These are phyloP conservation scores for Aphaenogaster rudis DNA, from an alignment of 1,140 invertebrate species.

Conservation along the genomic window DNA sequence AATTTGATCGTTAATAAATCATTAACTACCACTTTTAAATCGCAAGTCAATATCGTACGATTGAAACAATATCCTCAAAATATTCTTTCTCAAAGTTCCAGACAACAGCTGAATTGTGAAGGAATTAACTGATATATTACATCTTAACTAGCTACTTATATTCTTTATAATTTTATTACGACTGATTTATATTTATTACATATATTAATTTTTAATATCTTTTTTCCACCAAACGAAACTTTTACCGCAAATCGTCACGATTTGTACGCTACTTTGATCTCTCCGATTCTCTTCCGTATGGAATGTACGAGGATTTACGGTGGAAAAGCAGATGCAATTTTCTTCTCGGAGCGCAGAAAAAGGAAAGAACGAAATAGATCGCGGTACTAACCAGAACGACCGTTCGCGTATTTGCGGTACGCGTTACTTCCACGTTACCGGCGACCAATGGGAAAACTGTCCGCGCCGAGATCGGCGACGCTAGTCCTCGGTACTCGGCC, in stretches of 20 bases:
- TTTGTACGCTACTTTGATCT: neutral
- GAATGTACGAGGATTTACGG: neutral
- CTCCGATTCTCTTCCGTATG: neutral
- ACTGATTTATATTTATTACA: neutral
- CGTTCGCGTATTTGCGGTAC: slow-evolving; percentile 78
- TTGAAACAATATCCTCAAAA: neutral
- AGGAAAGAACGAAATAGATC: slow-evolving; percentile 63
- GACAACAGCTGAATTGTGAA: neutral
- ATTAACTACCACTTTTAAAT: slow-evolving; percentile 5
- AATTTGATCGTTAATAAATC: slow-evolving; percentile 36
- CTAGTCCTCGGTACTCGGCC: slow-evolving; percentile 67
- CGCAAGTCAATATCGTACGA: neutral
- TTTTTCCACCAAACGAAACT: neutral
- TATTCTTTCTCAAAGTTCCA: neutral
- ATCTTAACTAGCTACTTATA: neutral
- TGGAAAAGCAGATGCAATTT: slow-evolving; percentile 7
- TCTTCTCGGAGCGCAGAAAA: neutral
- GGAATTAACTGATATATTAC: neutral
- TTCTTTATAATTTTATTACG: slow-evolving; percentile 3
- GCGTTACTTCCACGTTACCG: slow-evolving; percentile 75
- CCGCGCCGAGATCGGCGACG: slow-evolving; percentile 52
- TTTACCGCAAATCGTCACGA: neutral
- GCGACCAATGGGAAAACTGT: slow-evolving; percentile 71
- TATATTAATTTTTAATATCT: slow-evolving; percentile 15
- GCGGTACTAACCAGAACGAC: slow-evolving; percentile 77